Conservation (phyloP, 1,140 invertebrate species). For the Drosophila baimaii region DNA sequence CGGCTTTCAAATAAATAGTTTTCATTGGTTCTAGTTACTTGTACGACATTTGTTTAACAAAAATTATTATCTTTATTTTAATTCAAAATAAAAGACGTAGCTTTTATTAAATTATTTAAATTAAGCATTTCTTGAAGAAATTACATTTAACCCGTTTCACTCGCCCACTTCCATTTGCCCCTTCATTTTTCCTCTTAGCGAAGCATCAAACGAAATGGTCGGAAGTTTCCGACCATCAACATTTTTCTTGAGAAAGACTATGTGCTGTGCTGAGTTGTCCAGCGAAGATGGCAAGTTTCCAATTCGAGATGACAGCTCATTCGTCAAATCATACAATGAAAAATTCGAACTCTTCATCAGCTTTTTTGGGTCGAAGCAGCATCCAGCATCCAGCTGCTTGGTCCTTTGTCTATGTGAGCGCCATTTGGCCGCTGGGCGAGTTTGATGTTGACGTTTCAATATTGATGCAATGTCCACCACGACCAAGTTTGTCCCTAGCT, state of each 20-base stretch:
- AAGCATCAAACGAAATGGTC: conserved; percentile 75
- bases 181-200: conserved; percentile 57
- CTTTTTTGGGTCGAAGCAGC: conserved; percentile 64
- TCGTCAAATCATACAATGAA: conserved; percentile 82
- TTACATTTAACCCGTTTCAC: conserved; percentile 13
- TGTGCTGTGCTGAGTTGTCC: conserved; percentile 52
- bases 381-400: conserved; percentile 18
- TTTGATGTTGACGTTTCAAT: conserved; percentile 83
- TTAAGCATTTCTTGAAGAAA: conserved; percentile 38
- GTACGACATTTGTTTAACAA: neutral
- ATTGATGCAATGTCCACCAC: conserved; percentile 78
- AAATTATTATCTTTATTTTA: neutral
- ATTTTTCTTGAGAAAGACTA: conserved; percentile 57
- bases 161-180: conserved; percentile 11
- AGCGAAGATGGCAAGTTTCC: conserved; percentile 51
- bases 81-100: neutral
- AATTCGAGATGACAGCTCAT: conserved; percentile 83
- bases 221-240: conserved; percentile 55
- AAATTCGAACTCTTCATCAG: conserved; percentile 82
- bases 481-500: conserved; percentile 45
- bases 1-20: too few relatives aligned
- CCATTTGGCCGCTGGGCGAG: conserved; percentile 76
- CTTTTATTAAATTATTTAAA: too few relatives aligned
- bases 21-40: too few relatives aligned
- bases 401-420: conserved; percentile 39